phyloP scores from a whole-genome alignment of 53 echinoderm and acorn worm genomes.

The Temnopleurus reevesii region DNA sequence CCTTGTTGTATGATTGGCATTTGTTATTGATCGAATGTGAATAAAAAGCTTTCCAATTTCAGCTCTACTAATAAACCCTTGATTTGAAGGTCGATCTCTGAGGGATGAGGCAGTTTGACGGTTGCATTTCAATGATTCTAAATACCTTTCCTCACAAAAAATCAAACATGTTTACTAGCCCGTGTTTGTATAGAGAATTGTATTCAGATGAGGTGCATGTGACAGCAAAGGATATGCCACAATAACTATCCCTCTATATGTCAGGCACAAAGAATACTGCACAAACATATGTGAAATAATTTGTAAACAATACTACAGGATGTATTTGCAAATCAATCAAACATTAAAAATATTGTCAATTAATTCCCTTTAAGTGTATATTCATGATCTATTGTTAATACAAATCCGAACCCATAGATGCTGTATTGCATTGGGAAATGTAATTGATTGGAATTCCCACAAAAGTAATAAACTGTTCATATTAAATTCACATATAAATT shows the following conservation, averaged over 20 bases:
- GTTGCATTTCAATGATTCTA: not conserved
- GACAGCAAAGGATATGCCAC: not conserved
- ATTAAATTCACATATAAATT: too few species aligned
- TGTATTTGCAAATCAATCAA: not conserved
- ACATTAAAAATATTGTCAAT: not conserved
- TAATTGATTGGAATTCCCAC: too few species aligned
- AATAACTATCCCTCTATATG: not conserved
- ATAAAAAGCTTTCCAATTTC: constrained; percentile 21
- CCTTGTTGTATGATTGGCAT: not conserved
- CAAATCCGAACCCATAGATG: too few species aligned
- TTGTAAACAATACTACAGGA: not conserved
- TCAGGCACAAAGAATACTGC: not conserved
- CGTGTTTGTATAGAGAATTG: not conserved
- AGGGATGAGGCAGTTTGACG: not conserved
- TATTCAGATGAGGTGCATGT: too few species aligned
- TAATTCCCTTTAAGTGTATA: too few species aligned
- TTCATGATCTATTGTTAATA: too few species aligned
- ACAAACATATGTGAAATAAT: not conserved
- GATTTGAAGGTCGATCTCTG: not conserved
- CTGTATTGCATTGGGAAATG: too few species aligned
- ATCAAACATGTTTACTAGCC: constrained; percentile 10
- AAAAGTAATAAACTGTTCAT: too few species aligned
- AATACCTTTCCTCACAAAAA: not conserved
- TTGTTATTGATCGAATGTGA: not conserved
- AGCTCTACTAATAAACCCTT: not conserved